Evolutionary conservation across 1,140 invertebrate species (phyloP), one percentile per base, ranked within the genome.

Genomic region (Drosophila aff.): DNA sequence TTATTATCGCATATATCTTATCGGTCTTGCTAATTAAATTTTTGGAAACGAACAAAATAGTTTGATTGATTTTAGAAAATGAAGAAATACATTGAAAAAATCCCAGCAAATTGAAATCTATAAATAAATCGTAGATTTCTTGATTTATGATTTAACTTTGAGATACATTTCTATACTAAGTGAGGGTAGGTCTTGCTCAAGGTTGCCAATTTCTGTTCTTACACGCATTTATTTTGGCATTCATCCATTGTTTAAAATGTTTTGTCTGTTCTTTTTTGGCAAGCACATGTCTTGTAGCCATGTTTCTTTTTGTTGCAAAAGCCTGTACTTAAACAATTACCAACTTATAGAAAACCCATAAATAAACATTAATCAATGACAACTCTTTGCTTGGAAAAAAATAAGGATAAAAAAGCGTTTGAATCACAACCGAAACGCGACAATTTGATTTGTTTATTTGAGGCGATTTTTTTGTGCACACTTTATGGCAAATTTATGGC

Each of bases 371-470:
- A 79, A 89, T 89, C 84, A 89, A 66, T 78, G 85, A 74, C 85
- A 64, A 46, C 41, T 58, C 55, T 59, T 55, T 40, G 40, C 44
- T 8, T 28, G n/a, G 16, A 40, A 47, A 58, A 50, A 23, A 47
- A 0, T 9, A 74, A 68, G n/a, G 31, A 53, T 9, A 36, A 36
- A 21, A 36, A 31, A 46, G 44, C 11, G 6, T 23, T 46, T 18
- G 26, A 50, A 50, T 57, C n/a, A 57, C 49, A 68, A 64, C 21
- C 46, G 33, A 62, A 69, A 60, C 46, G 82, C 82, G 79, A 91
- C 85, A 85, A 85, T 90, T 90, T 91, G 85, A 90, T 90, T 90
- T 90, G 85, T 91, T 89, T 89, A 89, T 84, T 86, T 72, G 69
- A 53, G 33, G 47, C 53, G 59, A 57, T 81, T 81, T 64, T 65